Evolutionary conservation across 2,113 vertebrate species (phyloP).

Genomic region (Trogon surrucura): DNA sequence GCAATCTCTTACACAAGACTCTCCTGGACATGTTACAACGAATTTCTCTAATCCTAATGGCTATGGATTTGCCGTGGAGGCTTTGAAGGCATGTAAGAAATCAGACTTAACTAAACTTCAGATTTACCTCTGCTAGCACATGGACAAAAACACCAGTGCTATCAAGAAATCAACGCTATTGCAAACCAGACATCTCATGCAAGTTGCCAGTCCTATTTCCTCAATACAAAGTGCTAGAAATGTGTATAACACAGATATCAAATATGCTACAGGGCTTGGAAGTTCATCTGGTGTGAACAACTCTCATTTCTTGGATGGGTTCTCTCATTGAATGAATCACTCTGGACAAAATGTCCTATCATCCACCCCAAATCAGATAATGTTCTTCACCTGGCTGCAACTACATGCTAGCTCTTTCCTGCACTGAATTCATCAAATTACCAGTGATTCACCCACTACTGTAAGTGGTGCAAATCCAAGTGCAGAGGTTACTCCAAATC

Average conservation of each 20-base stretch:
- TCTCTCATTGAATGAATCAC: not conserved
- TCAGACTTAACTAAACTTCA: not conserved
- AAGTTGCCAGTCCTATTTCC: not conserved
- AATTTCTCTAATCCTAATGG: not conserved
- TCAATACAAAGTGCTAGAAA: not conserved
- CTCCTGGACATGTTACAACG: not conserved
- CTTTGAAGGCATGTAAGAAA: not conserved
- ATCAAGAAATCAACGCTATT: not conserved
- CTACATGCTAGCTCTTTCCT: not conserved
- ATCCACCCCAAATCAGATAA: constrained; percentile 8
- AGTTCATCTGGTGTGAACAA: not conserved
- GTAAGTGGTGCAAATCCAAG: not conserved
- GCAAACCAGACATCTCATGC: not conserved
- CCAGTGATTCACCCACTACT: constrained; percentile 2
- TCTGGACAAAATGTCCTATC: not conserved
- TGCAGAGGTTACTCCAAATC: not conserved
- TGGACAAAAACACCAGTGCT: not conserved
- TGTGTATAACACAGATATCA: not conserved
- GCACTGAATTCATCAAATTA: not conserved
- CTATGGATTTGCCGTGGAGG: not conserved
- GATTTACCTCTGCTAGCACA: not conserved
- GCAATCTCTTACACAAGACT: not conserved
- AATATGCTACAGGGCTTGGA: not conserved
- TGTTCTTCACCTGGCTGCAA: constrained; percentile 13
- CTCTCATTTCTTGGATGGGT: not conserved